A percentile compares a stretch with the other conserved stretches of the same genome.
phyloP scores from a whole-genome alignment of 2,797 vertebrate species.

The Rhynchonycteris naso region DNA sequence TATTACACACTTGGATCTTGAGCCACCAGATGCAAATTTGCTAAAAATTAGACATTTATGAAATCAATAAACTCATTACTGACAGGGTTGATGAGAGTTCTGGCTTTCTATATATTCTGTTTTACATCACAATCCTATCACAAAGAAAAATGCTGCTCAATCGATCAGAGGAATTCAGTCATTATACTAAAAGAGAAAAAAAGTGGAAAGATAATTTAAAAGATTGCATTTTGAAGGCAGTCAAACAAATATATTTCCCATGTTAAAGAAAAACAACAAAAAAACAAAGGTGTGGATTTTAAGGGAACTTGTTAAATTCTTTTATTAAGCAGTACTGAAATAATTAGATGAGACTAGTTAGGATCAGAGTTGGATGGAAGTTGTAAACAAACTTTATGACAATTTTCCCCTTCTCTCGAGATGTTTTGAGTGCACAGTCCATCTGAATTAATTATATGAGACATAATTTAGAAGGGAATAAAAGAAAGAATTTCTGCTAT shows the following conservation, averaged over 20 bases:
- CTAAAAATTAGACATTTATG: background rate
- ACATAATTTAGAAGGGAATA: slow-evolving; percentile 24
- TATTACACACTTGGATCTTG: background rate
- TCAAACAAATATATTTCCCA: background rate
- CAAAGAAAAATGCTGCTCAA: background rate
- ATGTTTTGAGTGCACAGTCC: slow-evolving; percentile 9
- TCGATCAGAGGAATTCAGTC: background rate
- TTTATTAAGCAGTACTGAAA: background rate
- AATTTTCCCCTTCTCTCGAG: slow-evolving; percentile 29
- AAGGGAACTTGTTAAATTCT: background rate
- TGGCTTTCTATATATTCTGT: background rate
- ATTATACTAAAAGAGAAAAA: background rate
- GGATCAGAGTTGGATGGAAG: background rate
- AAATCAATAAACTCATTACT: background rate
- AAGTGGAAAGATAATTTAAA: background rate
- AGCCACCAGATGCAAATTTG: background rate
- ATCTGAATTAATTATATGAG: background rate
- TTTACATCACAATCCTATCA: background rate
- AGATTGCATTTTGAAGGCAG: background rate
- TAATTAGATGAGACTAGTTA: background rate
- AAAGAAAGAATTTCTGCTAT: slow-evolving; percentile 1
- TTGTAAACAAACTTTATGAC: background rate
- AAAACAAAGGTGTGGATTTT: background rate
- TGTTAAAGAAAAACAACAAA: background rate
- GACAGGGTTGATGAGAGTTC: background rate